Evolutionary conservation across 2,113 vertebrate genomes (phyloP), one percentile per base, ranked within the genome.

Genomic region (Hippolais icterina): DNA sequence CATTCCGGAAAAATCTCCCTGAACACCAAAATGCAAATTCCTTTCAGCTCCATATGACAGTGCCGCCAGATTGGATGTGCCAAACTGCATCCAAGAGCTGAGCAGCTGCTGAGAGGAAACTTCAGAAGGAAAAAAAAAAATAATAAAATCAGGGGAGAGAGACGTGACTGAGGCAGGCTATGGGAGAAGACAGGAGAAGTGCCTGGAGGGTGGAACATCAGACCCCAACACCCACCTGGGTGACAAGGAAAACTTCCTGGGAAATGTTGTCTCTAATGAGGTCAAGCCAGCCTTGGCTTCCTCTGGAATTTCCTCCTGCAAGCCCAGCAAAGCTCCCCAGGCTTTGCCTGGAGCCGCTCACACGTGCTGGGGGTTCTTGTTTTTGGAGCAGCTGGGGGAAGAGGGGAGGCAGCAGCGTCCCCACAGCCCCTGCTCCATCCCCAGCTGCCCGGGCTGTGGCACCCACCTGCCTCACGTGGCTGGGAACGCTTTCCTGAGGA

Each of bases 271-370:
- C 87, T 87, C 76, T 92, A 92, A 90, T 1, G 83, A 92, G 96
- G 89, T 90, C 95, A 94, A 44, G 8, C 29, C 23, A 64, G 86
- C 20, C 77, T 88, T 74, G 87, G 76, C 47, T 94, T 76, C 37
- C 9, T 6, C n/a, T 75, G 94, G 63, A 76, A 94, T 96, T 96
- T 96, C 94, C 89, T 90, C 50, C 93, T 94, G 89, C 69, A 75
- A 25, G 5, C 72, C 66, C 63, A 60, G 1, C 78, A 75, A 27
- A 72, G 60, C 80, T 95, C 61, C 78, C 94, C 87, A 81, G 92
- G 66, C 94, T 69, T 41, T 7, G 68, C 94, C 93, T 84, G 81
- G 15, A 88, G 61, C 66, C 11, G 39, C 5, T 79, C 42, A 23
- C 15, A 1, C 3, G 75, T 7, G 35, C 18, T 0, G 44, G 29